These are phyloP conservation scores for Sarcophaga peregrina DNA, from an alignment of 1,140 invertebrate genomes.

Conservation along the genomic window DNA sequence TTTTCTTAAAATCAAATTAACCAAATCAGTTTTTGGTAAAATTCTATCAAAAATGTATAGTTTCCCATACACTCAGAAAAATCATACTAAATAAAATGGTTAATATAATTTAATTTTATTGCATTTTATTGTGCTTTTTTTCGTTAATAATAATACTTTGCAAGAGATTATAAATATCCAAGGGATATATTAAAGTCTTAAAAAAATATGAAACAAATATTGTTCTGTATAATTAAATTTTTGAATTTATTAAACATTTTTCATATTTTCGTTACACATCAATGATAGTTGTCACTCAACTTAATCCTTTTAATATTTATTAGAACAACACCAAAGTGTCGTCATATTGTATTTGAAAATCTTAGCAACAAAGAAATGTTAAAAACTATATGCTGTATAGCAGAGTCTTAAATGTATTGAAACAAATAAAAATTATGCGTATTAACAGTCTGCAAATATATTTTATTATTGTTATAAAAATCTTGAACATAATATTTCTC, in stretches of 20 bases:
- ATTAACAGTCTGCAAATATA: no score
- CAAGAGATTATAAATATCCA: no score
- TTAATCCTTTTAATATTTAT: conserved; percentile 44
- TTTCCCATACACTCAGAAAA: background rate
- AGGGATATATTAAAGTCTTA: no score
- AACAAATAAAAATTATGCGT: background rate
- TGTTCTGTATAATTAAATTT: conserved; percentile 42
- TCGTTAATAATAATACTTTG: no score
- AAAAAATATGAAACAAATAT: background rate
- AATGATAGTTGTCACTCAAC: conserved; percentile 46
- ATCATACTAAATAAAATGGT: background rate
- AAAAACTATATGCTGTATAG: background rate
- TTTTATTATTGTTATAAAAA: no score
- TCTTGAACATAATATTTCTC: no score
- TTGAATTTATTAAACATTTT: conserved; percentile 45
- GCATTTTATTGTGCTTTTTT: background rate
- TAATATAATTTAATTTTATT: background rate
- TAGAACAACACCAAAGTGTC: background rate
- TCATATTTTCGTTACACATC: conserved; percentile 42
- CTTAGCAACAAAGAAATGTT: conserved; percentile 5
- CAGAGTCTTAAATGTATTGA: background rate
- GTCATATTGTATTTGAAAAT: background rate
- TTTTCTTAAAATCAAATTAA: background rate
- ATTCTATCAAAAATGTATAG: background rate
- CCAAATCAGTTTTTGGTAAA: background rate